Evolutionary conservation across 2,888 invertebrate genomes (phyloP).

Genomic region (Machimus rusticus): DNA sequence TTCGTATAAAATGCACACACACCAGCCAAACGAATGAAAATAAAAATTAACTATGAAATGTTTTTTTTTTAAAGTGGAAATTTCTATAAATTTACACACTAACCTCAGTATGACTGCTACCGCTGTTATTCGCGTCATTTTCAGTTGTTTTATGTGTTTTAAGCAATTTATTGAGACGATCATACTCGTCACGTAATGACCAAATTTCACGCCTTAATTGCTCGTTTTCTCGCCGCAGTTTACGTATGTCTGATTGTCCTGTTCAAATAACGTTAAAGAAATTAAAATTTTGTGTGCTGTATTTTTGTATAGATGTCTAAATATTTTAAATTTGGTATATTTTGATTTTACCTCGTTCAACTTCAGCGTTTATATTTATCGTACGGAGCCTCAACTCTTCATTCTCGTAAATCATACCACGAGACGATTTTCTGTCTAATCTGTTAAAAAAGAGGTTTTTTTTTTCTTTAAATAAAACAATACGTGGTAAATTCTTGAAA

Average conservation of each 20-base stretch:
- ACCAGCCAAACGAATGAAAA: background rate
- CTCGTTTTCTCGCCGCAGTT: slow-evolving; percentile 86
- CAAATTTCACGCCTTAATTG: slow-evolving; percentile 87
- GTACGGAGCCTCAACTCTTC: slow-evolving; percentile 88
- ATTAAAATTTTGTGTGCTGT: background rate
- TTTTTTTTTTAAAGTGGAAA: too few relatives aligned
- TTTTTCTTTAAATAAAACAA: background rate
- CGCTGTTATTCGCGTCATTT: slow-evolving; percentile 50
- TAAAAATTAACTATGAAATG: too few relatives aligned
- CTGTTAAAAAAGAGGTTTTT: slow-evolving; percentile 60
- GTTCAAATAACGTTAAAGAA: slow-evolving; percentile 49
- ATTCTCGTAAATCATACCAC: slow-evolving; percentile 94
- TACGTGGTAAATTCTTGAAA: background rate
- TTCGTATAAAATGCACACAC: background rate
- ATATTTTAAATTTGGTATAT: background rate
- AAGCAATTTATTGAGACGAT: slow-evolving; percentile 81
- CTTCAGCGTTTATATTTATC: slow-evolving; percentile 91
- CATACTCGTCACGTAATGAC: slow-evolving; percentile 87
- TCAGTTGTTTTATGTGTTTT: slow-evolving; percentile 65
- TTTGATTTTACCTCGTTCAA: slow-evolving; percentile 76
- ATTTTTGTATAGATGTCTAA: background rate
- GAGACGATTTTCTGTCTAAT: slow-evolving; percentile 88
- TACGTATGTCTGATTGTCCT: slow-evolving; percentile 91
- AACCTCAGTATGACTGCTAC: slow-evolving; percentile 45
- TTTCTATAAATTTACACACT: too few relatives aligned